Evolutionary conservation across 2,113 vertebrate genomes (phyloP).

Genomic region (Melierax canorus): DNA sequence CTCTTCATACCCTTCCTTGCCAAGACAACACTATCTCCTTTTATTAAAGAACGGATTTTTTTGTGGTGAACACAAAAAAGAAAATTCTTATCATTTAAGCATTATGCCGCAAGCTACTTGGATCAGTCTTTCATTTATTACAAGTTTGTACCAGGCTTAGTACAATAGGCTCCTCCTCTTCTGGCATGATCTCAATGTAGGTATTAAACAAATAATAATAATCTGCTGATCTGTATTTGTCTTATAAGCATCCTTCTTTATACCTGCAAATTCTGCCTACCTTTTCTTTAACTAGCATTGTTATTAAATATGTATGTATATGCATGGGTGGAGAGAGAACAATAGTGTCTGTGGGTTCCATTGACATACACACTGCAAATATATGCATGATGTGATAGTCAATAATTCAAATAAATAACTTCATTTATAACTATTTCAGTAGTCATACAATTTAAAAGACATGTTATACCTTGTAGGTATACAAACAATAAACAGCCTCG

Average conservation of each 20-base stretch:
- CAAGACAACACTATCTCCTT: not conserved
- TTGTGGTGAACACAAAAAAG: not conserved
- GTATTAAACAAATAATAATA: not conserved
- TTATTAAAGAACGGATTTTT: not conserved
- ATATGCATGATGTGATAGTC: not conserved
- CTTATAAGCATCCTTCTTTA: not conserved
- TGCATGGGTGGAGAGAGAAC: not conserved
- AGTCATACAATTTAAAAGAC: not conserved
- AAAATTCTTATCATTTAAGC: not conserved
- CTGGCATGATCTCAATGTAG: not conserved
- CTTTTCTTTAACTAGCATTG: not conserved
- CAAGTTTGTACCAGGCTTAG: not conserved
- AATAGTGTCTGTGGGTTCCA: not conserved
- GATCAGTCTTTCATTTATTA: not conserved
- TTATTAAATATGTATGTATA: not conserved
- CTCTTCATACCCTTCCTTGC: not conserved
- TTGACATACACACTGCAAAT: not conserved
- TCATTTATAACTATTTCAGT: not conserved
- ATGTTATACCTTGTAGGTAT: not conserved
- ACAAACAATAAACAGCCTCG: not conserved
- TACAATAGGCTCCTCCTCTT: not conserved
- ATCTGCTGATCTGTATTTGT: not conserved
- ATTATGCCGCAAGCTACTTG: not conserved
- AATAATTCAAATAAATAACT: not conserved
- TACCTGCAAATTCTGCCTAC: not conserved